Conservation (phyloP, 2,888 invertebrate genomes). For the Biston stratarius region DNA sequence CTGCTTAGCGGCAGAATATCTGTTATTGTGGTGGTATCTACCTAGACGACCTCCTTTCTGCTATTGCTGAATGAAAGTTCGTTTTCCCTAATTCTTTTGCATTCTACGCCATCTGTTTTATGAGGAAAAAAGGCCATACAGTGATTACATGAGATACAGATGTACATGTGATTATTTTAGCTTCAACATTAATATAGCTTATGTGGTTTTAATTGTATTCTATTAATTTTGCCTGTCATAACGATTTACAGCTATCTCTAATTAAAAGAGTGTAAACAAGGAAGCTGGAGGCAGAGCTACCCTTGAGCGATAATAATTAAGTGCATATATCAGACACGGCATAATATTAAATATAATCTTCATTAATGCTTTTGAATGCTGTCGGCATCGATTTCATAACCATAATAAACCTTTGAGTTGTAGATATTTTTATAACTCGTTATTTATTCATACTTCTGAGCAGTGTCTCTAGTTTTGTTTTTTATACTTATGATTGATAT, state of each 20-base stretch:
- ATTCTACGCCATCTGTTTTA: no score
- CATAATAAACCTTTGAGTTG: slow-evolving; percentile 7
- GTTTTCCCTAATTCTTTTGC: no score
- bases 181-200: not conserved
- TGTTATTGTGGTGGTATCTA: no score
- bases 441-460: no score
- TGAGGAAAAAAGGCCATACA: no score
- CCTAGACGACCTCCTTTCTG: no score
- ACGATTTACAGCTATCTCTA: slow-evolving; percentile 5
- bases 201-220: not conserved
- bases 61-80: no score
- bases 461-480: no score
- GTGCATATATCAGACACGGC: slow-evolving; percentile 2
- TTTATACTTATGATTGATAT: no score
- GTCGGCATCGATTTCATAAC: slow-evolving; percentile 11
- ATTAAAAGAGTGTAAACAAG: not conserved
- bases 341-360: slow-evolving; percentile 17
- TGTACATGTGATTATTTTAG: no score
- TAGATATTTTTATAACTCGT: not conserved
- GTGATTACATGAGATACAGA: no score
- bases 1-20: no score
- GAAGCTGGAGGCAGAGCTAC: not conserved
- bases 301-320: slow-evolving; percentile 10
- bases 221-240: not conserved
- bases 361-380: slow-evolving; percentile 9